Conservation (phyloP, 2,888 invertebrate species). For the Agrotis puta region DNA sequence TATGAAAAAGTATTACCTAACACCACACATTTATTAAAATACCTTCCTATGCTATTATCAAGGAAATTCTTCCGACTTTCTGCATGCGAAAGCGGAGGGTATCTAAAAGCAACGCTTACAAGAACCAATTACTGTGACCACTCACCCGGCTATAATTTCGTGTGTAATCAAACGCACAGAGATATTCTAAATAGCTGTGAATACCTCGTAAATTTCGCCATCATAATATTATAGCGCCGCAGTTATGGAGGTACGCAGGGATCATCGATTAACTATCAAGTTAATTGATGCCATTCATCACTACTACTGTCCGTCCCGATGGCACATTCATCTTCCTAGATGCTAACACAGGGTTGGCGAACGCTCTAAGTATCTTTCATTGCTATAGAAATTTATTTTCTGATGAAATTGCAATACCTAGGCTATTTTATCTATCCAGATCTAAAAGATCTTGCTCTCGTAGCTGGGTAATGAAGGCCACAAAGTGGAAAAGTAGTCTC, state of each 20-base stretch:
- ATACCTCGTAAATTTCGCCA: not conserved
- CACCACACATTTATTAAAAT: no score
- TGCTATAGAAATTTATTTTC: not conserved
- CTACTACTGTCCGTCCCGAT: conserved; percentile 35
- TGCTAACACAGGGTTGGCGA: conserved; percentile 36
- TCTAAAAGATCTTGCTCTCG: no score
- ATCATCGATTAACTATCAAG: conserved; percentile 50
- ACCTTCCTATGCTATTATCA: no score
- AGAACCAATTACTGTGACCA: no score
- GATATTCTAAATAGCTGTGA: not conserved
- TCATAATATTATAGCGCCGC: conserved; percentile 1
- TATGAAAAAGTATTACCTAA: no score
- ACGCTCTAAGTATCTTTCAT: not conserved
- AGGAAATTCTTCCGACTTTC: no score
- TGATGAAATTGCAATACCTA: not conserved
- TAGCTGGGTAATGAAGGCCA: no score
- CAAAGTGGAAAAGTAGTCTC: no score
- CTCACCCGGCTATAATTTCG: no score
- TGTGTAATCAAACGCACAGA: not conserved
- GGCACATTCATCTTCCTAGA: conserved; percentile 49
- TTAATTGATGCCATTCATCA: conserved; percentile 58
- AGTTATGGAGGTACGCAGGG: not conserved
- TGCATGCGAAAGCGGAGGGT: no score
- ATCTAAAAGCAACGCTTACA: no score
- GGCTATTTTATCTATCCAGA: not conserved